Conservation (phyloP, 2,113 vertebrate genomes). For the Amazona vittata region DNA sequence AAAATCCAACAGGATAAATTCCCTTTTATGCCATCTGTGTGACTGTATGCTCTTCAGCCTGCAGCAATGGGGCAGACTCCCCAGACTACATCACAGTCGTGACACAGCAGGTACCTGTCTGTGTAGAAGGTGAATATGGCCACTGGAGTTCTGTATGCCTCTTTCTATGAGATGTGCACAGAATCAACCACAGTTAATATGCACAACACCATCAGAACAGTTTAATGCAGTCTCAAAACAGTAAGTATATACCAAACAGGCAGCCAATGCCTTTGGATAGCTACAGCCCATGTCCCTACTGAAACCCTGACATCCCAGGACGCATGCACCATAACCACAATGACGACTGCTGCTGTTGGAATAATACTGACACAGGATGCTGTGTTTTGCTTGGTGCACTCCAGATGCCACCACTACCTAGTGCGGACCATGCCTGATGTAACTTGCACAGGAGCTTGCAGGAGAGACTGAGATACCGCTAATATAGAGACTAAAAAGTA, state of each 20-base stretch:
- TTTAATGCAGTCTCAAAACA: not conserved
- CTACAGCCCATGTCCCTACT: not conserved
- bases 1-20: not conserved
- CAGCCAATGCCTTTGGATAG: not conserved
- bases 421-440: not conserved
- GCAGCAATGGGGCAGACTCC: not conserved
- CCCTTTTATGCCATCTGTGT: not conserved
- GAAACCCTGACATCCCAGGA: not conserved
- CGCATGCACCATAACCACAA: fast-evolving
- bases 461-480: not conserved
- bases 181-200: not conserved
- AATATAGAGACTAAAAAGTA: not conserved
- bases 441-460: not conserved
- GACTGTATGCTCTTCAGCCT: not conserved
- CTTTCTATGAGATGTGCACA: not conserved
- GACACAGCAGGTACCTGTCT: not conserved
- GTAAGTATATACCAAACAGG: not conserved
- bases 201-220: not conserved
- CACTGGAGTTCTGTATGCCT: not conserved
- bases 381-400: not conserved
- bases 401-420: not conserved
- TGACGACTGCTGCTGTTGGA: not conserved
- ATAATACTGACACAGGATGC: not conserved
- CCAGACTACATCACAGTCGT: fast-evolving
- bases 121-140: not conserved